phyloP scores from a whole-genome alignment of 2,797 vertebrate species.

The Acridotheres tristis region DNA sequence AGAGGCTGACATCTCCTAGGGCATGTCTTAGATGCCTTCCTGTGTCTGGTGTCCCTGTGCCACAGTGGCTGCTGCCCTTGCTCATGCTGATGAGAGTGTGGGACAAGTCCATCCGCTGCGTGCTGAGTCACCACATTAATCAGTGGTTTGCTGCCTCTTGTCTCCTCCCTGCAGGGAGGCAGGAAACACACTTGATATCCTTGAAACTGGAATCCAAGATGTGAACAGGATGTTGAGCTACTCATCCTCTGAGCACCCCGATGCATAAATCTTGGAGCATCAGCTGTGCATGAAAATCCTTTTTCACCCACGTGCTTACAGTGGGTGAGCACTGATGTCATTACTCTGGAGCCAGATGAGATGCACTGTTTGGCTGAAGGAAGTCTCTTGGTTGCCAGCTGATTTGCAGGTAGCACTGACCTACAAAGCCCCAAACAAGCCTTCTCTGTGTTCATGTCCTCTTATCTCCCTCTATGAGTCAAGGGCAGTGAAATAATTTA shows the following conservation, averaged over 20 bases:
- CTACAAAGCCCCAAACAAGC: not conserved
- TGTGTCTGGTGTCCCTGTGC: not conserved
- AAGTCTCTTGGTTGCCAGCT: not conserved
- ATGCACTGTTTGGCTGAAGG: not conserved
- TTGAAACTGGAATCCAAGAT: not conserved
- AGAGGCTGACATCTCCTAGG: not conserved
- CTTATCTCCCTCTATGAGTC: not conserved
- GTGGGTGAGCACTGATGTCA: not conserved
- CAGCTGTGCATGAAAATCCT: not conserved
- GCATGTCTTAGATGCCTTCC: not conserved
- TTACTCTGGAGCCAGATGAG: not conserved
- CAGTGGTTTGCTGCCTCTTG: not conserved
- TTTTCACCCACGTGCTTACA: not conserved
- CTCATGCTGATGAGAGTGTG: not conserved
- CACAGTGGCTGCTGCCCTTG: not conserved
- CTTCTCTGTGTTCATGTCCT: rapidly evolving
- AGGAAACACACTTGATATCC: not conserved
- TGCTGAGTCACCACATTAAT: not conserved
- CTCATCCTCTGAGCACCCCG: not conserved
- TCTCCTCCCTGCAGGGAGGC: not conserved
- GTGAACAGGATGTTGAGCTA: not conserved
- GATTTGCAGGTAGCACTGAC: not conserved
- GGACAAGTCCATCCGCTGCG: not conserved
- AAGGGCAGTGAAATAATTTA: not conserved
- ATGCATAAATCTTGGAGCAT: not conserved